phyloP scores from a whole-genome alignment of 2,113 vertebrate species.

The Thunnus maccoyii region DNA sequence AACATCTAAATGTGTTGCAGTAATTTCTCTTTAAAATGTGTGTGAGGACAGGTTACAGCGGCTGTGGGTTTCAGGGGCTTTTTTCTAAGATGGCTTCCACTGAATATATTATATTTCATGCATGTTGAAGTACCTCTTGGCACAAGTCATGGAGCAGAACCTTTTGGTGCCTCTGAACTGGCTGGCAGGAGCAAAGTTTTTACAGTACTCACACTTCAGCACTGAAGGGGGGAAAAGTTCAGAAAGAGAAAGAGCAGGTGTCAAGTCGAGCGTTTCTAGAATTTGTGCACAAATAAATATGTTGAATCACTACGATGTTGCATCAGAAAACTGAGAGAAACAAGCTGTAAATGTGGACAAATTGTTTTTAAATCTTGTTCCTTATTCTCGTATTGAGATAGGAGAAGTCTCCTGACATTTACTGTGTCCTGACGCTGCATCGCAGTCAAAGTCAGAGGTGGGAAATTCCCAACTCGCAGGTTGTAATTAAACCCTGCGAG shows the following conservation, averaged over 20 bases:
- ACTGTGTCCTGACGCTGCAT: not conserved
- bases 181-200: slow-evolving; percentile 91
- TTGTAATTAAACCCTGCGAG: slow-evolving; percentile 27
- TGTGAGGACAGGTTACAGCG: not conserved
- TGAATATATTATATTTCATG: slow-evolving; percentile 43
- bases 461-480: slow-evolving; percentile 3
- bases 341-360: not conserved
- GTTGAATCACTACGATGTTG: not conserved
- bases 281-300: not conserved
- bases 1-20: too few species aligned
- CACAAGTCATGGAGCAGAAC: slow-evolving; percentile 97
- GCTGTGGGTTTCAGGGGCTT: not conserved
- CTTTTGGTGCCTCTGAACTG: slow-evolving; percentile 96
- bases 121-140: slow-evolving; percentile 91
- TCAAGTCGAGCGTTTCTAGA: rapidly evolving
- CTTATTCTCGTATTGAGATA: not conserved
- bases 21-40: too few species aligned
- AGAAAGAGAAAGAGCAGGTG: slow-evolving; percentile 15
- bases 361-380: not conserved
- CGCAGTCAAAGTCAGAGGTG: not conserved
- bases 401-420: not conserved
- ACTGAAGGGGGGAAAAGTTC: slow-evolving; percentile 71
- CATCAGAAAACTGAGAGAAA: not conserved
- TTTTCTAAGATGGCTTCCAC: slow-evolving; percentile 19
- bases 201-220: slow-evolving; percentile 97